Evolutionary conservation across 2,888 invertebrate genomes (phyloP).

Genomic region (Tachina fera): DNA sequence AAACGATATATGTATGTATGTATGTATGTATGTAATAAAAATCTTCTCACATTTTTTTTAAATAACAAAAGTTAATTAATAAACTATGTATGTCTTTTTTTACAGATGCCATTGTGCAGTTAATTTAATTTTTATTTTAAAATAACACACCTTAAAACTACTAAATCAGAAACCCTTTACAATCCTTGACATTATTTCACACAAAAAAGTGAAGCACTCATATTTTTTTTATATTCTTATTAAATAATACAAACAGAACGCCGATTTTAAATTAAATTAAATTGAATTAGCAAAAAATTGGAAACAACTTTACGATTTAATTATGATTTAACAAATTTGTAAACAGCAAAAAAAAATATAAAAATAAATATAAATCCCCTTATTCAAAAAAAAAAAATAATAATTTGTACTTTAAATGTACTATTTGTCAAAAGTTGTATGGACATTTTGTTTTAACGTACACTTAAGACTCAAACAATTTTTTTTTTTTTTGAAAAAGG

Average conservation of each 20-base stretch:
- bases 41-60: conserved; percentile 17
- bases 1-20: not conserved
- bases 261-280: not conserved
- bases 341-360: not conserved
- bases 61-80: not conserved
- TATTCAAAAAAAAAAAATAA: no score
- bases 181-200: conserved; percentile 58
- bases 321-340: conserved; percentile 17
- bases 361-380: no score
- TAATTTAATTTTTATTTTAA: conserved; percentile 23
- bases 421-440: no score
- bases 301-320: conserved; percentile 27
- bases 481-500: no score
- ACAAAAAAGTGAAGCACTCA: not conserved
- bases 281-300: conserved; percentile 3
- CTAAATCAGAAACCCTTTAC: conserved; percentile 50
- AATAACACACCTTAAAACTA: conserved; percentile 42
- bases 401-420: no score
- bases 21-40: not conserved
- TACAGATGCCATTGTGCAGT: conserved; percentile 3
- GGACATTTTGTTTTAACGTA: no score
- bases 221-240: not conserved
- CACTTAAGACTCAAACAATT: no score
- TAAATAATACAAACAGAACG: conserved; percentile 45
- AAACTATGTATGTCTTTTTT: not conserved